A percentile compares a stretch with the other conserved stretches of the same genome.
These are phyloP conservation scores for Oligia fasciuncula DNA, from an alignment of 2,888 invertebrate genomes.

Conservation along the genomic window DNA sequence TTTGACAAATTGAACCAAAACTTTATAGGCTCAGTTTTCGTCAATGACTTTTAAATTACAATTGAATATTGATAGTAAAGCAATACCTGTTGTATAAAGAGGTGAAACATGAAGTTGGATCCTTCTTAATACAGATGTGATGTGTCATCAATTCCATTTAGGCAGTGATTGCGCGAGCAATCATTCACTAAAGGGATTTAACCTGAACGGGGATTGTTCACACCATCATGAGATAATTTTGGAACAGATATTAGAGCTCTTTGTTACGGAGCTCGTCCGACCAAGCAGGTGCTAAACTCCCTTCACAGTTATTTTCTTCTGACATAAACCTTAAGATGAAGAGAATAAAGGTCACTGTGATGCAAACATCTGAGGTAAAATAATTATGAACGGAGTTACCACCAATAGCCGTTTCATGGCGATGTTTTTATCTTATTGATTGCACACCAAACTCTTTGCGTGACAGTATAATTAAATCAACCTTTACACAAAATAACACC, in stretches of 20 bases:
- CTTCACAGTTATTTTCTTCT: neutral
- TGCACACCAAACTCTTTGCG: neutral
- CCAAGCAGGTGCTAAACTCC: neutral
- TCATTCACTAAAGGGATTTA: neutral
- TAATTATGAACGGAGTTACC: neutral
- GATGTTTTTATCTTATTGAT: neutral
- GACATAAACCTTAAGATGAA: neutral
- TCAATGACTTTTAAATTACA: neutral
- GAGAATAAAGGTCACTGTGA: neutral
- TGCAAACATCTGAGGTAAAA: neutral
- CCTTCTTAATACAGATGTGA: neutral
- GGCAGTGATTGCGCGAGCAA: neutral
- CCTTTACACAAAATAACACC: slow-evolving; percentile 53
- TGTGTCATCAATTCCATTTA: neutral
- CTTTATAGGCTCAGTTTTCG: neutral
- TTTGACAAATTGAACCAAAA: neutral
- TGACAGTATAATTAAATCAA: slow-evolving; percentile 37
- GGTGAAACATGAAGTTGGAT: neutral
- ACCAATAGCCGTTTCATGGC: neutral
- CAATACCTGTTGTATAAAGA: neutral
- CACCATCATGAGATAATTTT: neutral
- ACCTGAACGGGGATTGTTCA: neutral
- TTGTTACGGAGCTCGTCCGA: neutral
- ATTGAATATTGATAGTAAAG: neutral
- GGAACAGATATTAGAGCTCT: neutral